Conservation (phyloP, 2,113 vertebrate species). For the Tyto alba region DNA sequence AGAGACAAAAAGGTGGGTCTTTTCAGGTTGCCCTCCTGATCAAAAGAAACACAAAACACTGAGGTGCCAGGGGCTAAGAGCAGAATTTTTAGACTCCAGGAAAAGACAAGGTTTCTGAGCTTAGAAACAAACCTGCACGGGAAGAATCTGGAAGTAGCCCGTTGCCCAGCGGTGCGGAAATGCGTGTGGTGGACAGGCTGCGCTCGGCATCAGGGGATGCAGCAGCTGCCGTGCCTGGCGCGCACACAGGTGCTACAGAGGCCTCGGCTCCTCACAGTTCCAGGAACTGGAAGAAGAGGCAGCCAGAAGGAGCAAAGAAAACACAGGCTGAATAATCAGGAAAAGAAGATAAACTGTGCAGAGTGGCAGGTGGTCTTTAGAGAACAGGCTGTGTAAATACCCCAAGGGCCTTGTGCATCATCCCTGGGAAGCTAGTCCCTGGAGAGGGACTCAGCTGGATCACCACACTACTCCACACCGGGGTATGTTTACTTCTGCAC, state of each 20-base stretch:
- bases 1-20: neutral
- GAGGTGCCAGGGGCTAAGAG: neutral
- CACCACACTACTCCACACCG: neutral
- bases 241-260: neutral
- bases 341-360: conserved; percentile 59
- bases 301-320: conserved; percentile 49
- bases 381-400: conserved; percentile 51
- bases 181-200: neutral
- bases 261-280: conserved; percentile 18
- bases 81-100: neutral
- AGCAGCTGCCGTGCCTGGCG: neutral
- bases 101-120: neutral
- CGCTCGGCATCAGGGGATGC: accelerated
- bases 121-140: neutral
- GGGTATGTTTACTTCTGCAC: conserved; percentile 57
- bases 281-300: conserved; percentile 26
- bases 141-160: neutral
- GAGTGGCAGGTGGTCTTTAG: conserved; percentile 47
- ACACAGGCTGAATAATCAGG: conserved; percentile 38
- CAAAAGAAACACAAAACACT: neutral
- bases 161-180: neutral
- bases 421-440: conserved; percentile 26
- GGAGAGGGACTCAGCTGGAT: conserved; percentile 25
- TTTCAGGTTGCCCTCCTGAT: accelerated
- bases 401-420: conserved; percentile 45